phyloP scores from a whole-genome alignment of 2,113 vertebrate genomes.

The Sinocyclocheilus rhinocerous region DNA sequence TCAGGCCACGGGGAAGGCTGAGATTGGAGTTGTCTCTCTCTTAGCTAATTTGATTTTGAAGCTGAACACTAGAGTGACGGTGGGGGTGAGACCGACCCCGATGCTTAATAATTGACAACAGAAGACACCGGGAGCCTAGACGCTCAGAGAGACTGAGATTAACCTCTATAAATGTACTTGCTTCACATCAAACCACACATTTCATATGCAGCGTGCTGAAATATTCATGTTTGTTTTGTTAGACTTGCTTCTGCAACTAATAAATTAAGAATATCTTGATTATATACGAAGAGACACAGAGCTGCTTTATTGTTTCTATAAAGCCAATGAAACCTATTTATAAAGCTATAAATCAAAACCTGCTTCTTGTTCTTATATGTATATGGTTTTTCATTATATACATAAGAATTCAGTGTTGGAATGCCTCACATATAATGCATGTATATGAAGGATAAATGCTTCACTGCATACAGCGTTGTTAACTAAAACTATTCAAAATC shows the following conservation, averaged over 20 bases:
- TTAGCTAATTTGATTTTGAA: background rate
- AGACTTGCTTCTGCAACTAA: background rate
- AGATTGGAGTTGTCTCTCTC: slow-evolving; percentile 1
- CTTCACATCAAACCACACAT: slow-evolving; percentile 1
- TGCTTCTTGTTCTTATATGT: too few species aligned
- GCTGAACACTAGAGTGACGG: background rate
- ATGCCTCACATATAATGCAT: too few species aligned
- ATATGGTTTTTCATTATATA: too few species aligned
- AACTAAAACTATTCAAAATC: too few species aligned
- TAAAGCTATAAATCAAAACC: background rate
- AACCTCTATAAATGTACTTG: slow-evolving; percentile 1
- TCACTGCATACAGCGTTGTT: too few species aligned
- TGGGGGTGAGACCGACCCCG: background rate
- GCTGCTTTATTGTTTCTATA: background rate
- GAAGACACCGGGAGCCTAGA: background rate
- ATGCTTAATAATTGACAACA: background rate
- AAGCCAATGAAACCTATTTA: background rate
- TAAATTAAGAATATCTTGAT: slow-evolving; percentile 14
- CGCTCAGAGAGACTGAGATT: slow-evolving; percentile 3
- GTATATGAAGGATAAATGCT: too few species aligned
- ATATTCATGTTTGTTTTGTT: slow-evolving; percentile 25
- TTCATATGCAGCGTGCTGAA: background rate
- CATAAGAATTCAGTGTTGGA: too few species aligned
- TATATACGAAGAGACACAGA: background rate
- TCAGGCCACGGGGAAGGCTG: background rate